These are phyloP conservation scores for Rhombomys opimus DNA, from an alignment of 2,113 vertebrate species.

Conservation along the genomic window DNA sequence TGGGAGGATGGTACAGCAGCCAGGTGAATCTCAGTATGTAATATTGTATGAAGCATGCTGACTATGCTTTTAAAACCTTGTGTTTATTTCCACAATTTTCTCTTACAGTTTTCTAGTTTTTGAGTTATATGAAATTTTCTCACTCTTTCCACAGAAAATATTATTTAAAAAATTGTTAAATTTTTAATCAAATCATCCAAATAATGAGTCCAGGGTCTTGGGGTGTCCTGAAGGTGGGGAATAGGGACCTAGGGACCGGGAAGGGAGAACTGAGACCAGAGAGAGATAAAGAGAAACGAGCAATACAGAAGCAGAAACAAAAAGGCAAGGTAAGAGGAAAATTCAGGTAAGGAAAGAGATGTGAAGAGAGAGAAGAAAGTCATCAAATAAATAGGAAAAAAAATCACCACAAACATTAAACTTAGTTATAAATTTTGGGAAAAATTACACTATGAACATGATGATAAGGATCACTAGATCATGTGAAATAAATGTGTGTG, in stretches of 20 bases:
- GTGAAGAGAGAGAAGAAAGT: rapidly evolving
- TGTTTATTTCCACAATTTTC: background rate
- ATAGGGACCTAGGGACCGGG: too few relatives aligned
- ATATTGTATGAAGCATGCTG: background rate
- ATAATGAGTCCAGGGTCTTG: too few relatives aligned
- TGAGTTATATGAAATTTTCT: background rate
- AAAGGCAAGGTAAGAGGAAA: rapidly evolving
- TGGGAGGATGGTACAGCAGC: too few relatives aligned
- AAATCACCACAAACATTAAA: background rate
- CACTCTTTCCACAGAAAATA: background rate
- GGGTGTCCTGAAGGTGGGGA: too few relatives aligned
- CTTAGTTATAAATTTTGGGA: background rate
- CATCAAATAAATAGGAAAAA: too few relatives aligned
- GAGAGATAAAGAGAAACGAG: rapidly evolving
- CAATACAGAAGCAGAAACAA: rapidly evolving
- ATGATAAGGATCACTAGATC: background rate
- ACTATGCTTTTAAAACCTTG: background rate
- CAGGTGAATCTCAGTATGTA: too few relatives aligned
- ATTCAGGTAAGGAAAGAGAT: rapidly evolving
- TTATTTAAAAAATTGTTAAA: background rate
- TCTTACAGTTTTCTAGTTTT: background rate
- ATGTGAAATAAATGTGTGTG: background rate
- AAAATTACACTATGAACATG: background rate
- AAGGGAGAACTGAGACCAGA: background rate
- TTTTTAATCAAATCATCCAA: background rate